Percentiles rank a stretch among this genome's conserved stretches.
Conservation (phyloP, 2,888 invertebrate genomes). For the Netelia melanura region DNA sequence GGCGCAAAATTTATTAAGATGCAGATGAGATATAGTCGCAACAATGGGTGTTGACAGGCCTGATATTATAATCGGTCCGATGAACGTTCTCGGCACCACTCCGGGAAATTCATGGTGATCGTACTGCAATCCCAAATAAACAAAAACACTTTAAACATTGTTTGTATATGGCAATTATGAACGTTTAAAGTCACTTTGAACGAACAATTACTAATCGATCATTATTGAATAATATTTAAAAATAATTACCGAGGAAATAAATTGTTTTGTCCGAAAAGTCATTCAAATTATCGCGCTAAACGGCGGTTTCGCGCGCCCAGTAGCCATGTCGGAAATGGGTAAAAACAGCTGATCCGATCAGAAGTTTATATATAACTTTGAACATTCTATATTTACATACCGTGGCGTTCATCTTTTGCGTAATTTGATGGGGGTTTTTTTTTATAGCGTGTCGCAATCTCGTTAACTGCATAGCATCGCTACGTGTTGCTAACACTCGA, state of each 20-base stretch:
- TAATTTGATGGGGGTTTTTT: slow-evolving; percentile 61
- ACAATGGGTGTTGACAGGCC: slow-evolving; percentile 92
- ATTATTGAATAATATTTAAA: no score
- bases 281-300: slow-evolving; percentile 45
- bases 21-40: slow-evolving; percentile 88
- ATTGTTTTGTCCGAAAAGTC: slow-evolving; percentile 60
- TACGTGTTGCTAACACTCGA: background rate
- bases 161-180: background rate
- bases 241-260: slow-evolving; percentile 23
- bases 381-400: slow-evolving; percentile 77
- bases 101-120: slow-evolving; percentile 99
- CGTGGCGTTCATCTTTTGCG: slow-evolving; percentile 71
- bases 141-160: slow-evolving; percentile 9
- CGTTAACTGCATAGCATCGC: background rate
- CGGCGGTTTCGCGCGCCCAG: slow-evolving; percentile 27
- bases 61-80: slow-evolving; percentile 95
- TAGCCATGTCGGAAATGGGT: slow-evolving; percentile 28
- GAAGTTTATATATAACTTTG: slow-evolving; percentile 77
- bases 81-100: slow-evolving; percentile 98
- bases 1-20: slow-evolving; percentile 93
- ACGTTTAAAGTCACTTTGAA: slow-evolving; percentile 22
- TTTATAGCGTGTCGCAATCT: slow-evolving; percentile 6
- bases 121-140: slow-evolving; percentile 89
- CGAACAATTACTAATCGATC: no score
- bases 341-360: slow-evolving; percentile 77